phyloP scores from a whole-genome alignment of 1,140 invertebrate genomes.

The Megalonaias nervosa region DNA sequence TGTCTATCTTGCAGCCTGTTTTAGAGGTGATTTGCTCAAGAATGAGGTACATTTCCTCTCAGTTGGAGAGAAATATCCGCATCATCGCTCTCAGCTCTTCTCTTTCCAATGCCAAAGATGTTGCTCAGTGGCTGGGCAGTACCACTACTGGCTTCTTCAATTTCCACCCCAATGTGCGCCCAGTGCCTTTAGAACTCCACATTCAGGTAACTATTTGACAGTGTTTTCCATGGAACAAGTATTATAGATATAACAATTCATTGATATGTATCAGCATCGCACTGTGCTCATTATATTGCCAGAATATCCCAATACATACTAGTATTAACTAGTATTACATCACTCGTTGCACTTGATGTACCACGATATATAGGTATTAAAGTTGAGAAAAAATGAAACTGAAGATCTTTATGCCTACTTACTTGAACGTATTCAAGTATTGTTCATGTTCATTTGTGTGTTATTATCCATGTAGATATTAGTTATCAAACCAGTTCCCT shows the following conservation, averaged over 20 bases:
- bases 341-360: no score
- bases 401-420: no score
- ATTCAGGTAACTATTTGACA: constrained; percentile 78
- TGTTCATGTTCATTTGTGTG: no score
- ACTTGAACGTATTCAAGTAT: no score
- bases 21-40: constrained; percentile 98
- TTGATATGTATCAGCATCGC: background rate
- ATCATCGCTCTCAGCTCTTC: constrained; percentile 97
- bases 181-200: constrained; percentile 94
- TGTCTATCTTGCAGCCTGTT: constrained; percentile 78
- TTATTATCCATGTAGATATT: no score
- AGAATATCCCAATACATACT: no score
- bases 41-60: constrained; percentile 97
- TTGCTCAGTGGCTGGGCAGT: constrained; percentile 97
- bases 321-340: no score
- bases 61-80: constrained; percentile 91
- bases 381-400: no score
- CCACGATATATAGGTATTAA: no score
- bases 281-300: no score
- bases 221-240: background rate
- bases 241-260: background rate
- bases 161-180: constrained; percentile 98
- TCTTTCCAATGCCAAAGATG: constrained; percentile 94
- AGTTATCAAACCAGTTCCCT: no score
- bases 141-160: constrained; percentile 95